Evolutionary conservation across 2,888 invertebrate genomes (phyloP).

Genomic region (Oithona nana): DNA sequence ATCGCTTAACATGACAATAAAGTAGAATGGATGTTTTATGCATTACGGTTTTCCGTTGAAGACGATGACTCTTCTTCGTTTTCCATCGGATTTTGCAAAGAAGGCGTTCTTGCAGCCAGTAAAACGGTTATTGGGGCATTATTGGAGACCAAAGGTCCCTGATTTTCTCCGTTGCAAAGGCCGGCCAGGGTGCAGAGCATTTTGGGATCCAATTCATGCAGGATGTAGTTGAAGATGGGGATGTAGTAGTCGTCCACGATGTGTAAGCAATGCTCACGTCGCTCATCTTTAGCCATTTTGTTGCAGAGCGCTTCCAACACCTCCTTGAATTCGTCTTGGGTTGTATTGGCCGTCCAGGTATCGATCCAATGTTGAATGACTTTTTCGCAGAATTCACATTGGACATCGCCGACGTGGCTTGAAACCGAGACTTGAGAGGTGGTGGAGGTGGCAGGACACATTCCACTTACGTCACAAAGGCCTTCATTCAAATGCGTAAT

Average conservation of each 20-base stretch:
- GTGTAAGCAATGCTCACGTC: conserved; percentile 37
- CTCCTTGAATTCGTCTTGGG: conserved; percentile 56
- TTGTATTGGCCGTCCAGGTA: conserved; percentile 61
- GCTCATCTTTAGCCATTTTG: conserved; percentile 8
- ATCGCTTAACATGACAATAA: no score
- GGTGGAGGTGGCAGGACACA: not conserved
- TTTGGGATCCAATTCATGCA: conserved; percentile 45
- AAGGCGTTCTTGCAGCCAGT: no score
- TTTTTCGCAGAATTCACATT: conserved; percentile 18
- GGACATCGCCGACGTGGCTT: not conserved
- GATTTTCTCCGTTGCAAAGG: no score
- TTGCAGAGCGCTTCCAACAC: conserved; percentile 49
- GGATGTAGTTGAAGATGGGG: conserved; percentile 46
- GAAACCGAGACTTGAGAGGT: not conserved
- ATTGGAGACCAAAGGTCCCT: no score
- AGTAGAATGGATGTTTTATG: no score
- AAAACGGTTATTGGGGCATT: no score
- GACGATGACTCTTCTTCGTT: no score
- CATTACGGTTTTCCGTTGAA: no score
- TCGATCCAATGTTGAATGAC: conserved; percentile 58
- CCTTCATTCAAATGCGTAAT: not conserved
- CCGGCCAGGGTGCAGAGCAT: conserved; percentile 49
- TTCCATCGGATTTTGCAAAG: no score
- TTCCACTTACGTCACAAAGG: conserved; percentile 8
- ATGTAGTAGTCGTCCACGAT: conserved; percentile 60